Percentiles rank a stretch among this genome's conserved stretches.
phyloP scores from a whole-genome alignment of 2,888 invertebrate genomes.

The Lagria hirta region DNA sequence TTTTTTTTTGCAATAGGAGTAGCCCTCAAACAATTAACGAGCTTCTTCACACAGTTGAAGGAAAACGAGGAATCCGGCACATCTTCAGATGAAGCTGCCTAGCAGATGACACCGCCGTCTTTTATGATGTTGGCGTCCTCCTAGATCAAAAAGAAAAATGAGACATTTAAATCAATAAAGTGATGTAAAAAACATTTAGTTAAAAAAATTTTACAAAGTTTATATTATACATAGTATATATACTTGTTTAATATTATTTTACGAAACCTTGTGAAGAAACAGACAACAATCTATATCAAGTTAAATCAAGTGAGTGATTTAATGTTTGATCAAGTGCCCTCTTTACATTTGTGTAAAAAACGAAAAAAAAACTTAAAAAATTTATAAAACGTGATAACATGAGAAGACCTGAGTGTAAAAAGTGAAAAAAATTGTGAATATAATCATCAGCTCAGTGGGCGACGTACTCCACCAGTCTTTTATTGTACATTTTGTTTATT shows the following conservation, averaged over 20 bases:
- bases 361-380: conserved; percentile 35
- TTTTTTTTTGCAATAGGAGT: conserved; percentile 59
- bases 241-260: conserved; percentile 44
- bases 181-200: conserved; percentile 45
- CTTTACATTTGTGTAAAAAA: conserved; percentile 21
- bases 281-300: conserved; percentile 10
- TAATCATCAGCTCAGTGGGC: conserved; percentile 19
- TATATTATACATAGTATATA: conserved; percentile 50
- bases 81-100: conserved; percentile 45
- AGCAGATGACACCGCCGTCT: conserved; percentile 34
- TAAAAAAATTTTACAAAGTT: conserved; percentile 54
- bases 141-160: conserved; percentile 38
- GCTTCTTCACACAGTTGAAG: conserved; percentile 70
- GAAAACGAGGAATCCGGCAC: conserved; percentile 66
- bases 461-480: conserved; percentile 41
- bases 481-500: conserved; percentile 42
- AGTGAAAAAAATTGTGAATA: conserved; percentile 17
- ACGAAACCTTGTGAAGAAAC: conserved; percentile 39
- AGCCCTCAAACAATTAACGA: conserved; percentile 70
- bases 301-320: conserved; percentile 25
- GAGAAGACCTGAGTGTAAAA: conserved; percentile 12
- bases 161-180: conserved; percentile 38
- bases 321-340: conserved; percentile 32
- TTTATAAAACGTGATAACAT: conserved; percentile 30
- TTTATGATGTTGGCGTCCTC: conserved; percentile 35